Percentiles rank a stretch among this genome's conserved stretches.
Conservation (phyloP, 2,888 invertebrate genomes). For the Euplexia lucipara region DNA sequence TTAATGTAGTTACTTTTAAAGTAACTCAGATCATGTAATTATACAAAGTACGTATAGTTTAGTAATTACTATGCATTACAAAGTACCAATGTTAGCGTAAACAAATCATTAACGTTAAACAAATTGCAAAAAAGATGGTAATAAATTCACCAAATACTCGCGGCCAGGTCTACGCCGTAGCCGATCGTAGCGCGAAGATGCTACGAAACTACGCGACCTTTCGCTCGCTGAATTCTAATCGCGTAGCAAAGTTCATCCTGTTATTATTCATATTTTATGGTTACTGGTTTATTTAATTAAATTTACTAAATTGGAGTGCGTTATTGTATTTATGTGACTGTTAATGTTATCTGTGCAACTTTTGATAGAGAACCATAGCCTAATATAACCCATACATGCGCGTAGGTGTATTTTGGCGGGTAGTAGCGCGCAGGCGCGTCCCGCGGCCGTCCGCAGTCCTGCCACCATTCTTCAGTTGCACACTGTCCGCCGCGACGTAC, state of each 20-base stretch:
- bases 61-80: neutral
- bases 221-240: slow-evolving; percentile 1
- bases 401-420: slow-evolving; percentile 90
- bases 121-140: neutral
- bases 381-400: slow-evolving; percentile 86
- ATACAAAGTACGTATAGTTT: no score
- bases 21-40: neutral
- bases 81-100: neutral
- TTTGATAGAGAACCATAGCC: slow-evolving; percentile 76
- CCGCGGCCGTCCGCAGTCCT: slow-evolving; percentile 87
- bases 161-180: slow-evolving; percentile 48
- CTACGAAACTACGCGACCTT: slow-evolving; percentile 27
- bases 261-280: slow-evolving; percentile 2
- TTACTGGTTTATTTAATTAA: neutral
- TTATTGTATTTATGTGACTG: slow-evolving; percentile 15
- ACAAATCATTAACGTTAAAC: neutral
- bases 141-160: slow-evolving; percentile 5
- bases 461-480: slow-evolving; percentile 90
- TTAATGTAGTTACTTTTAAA: neutral
- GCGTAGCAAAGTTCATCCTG: slow-evolving; percentile 22
- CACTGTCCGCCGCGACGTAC: slow-evolving; percentile 72
- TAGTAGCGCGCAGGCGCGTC: slow-evolving; percentile 84
- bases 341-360: slow-evolving; percentile 78
- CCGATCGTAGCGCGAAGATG: slow-evolving; percentile 45
- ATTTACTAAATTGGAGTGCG: slow-evolving; percentile 20